Evolutionary conservation across 2,888 invertebrate species (phyloP), one percentile per base, ranked within the genome.

Genomic region (Leucoma salicis): DNA sequence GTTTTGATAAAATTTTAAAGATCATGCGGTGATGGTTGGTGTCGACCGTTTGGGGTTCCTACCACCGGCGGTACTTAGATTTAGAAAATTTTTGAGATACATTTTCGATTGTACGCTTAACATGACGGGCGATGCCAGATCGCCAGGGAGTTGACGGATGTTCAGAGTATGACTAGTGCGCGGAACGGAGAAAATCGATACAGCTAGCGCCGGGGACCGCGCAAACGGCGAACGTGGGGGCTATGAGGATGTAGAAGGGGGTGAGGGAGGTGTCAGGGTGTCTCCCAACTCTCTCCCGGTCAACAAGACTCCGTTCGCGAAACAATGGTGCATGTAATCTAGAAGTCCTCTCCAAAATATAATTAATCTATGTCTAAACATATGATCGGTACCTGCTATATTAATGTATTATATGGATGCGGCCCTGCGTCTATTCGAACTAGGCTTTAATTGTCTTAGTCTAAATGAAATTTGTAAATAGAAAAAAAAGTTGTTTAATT

Each of bases 1-100:
- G 89, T 89, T 89, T 89, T 89, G 88, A 88, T 88, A 89, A 84
- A 87, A 84, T 84, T 88, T 88, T 87, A 86, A 86, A 82, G 76
- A 78, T 78, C 66, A 74, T 53, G 55, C 58, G 46, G 48, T 46
- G 57, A 43, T 53, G 41, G 50, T 42, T 50, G 51, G 63, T 56
- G 69, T 62, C 59, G 60, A 63, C 65, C 61, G 58, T 25, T 13
- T 59, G 44, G 35, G 60, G 59, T 56, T 48, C 45, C 21, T 28
- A n/a, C 38, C 52, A 58, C 65, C 54, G 63, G 40, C 51, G 48
- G 48, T 62, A 59, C 66, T 72, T 82, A 82, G 80, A 74, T 79
- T 80, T 82, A 79, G 71, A 68, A 53, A 29, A 57, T 53, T 79
- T 80, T 79, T 78, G 78, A 80, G 75, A 80, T 70, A 74, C 65